Evolutionary conservation across 1,140 invertebrate species (phyloP), one percentile per base, ranked within the genome.

Genomic region (Bactericera cockerelli): DNA sequence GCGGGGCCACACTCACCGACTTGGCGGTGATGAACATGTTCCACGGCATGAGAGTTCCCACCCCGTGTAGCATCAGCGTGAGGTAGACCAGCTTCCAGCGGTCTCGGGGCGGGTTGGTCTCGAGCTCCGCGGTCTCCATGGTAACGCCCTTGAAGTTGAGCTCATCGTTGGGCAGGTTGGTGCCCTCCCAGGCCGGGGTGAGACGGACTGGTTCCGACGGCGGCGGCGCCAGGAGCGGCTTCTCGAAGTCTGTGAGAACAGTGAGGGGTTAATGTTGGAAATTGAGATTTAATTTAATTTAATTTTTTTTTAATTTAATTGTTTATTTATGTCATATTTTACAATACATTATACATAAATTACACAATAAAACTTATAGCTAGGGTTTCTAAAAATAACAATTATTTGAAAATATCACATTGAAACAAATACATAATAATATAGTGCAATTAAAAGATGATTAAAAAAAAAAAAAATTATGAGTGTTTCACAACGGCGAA

Each of bases 11-110:
- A 79, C 81, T 83, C 77, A 93, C 89, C 62, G 70, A 65, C 70
- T 87, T 88, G 8, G 94, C 93, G 57, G 89, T 98, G 65, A 99
- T 97, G 70, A 99, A 97, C 92, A 98, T 98, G 72, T 99, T 99
- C 95, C 95, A 99, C 14, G 95, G 92, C 76, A 94, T 93, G 28
- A 99, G 77, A 0, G 85, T 87, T 11, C 94, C 95, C 61, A 99
- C 79, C n/a, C 96, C 96, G 74, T 98, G 94, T 28, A 98, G 74
- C 56, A 98, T 64, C 68, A 98, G 80, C 53, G 92, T 94, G 2
- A 94, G 73, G 71, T 88, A 96, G 10, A 98, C 89, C 22, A 97
- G 70, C 67, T 83, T 81, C 68, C 79, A 85, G 74, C 82, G 83
- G 73, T 92, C 88, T 59, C 72, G 77, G 0, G 88, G 87, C n/a